Percentiles rank a stretch among this genome's conserved stretches.
phyloP scores from a whole-genome alignment of 2,888 invertebrate genomes.

The Andricus curvator region DNA sequence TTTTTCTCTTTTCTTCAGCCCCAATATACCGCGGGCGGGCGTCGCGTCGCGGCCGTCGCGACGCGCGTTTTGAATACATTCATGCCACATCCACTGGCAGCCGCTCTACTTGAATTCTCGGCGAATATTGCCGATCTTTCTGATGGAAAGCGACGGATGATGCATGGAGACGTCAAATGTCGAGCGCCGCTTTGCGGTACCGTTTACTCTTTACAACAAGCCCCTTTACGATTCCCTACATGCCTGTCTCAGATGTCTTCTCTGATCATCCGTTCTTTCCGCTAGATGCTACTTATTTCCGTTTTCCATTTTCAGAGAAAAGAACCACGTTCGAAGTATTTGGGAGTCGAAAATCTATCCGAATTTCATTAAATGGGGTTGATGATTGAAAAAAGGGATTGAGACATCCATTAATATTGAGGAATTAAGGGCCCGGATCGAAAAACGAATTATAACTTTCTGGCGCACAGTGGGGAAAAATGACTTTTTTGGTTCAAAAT shows the following conservation, averaged over 20 bases:
- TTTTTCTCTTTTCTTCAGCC: constrained; percentile 55
- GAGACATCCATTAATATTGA: not conserved
- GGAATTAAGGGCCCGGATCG: not conserved
- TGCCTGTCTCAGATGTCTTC: constrained; percentile 5
- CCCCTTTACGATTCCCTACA: constrained; percentile 8
- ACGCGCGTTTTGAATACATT: constrained; percentile 72
- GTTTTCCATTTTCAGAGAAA: not conserved
- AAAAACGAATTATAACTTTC: no score
- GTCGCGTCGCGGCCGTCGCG: constrained; percentile 43
- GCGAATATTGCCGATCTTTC: constrained; percentile 68
- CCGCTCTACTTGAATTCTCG: constrained; percentile 59
- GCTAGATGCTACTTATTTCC: not conserved
- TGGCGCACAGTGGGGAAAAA: no score
- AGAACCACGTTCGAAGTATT: not conserved
- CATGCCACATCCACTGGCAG: constrained; percentile 62
- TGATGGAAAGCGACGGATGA: constrained; percentile 75
- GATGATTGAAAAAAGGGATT: not conserved
- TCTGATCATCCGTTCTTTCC: constrained; percentile 17
- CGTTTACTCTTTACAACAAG: constrained; percentile 23
- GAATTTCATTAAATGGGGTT: not conserved
- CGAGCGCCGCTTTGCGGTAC: constrained; percentile 54
- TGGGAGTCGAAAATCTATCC: not conserved
- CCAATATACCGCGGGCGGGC: constrained; percentile 51
- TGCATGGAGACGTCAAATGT: constrained; percentile 73
- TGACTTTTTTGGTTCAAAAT: no score